Evolutionary conservation across 2,797 vertebrate species (phyloP).

Genomic region (Cirrhinus molitorella): DNA sequence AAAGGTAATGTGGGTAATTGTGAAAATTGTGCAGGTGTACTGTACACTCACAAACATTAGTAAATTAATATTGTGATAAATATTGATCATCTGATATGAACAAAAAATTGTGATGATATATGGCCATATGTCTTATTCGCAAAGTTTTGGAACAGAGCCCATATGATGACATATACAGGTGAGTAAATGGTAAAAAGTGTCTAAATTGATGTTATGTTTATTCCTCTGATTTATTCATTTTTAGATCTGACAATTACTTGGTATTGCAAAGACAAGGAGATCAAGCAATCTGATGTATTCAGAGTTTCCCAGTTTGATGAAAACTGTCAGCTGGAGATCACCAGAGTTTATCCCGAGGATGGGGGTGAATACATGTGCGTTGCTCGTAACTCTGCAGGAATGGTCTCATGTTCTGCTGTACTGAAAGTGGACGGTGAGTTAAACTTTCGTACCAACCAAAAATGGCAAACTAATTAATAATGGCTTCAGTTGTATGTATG

Average conservation of each 20-base stretch:
- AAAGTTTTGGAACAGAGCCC: neutral
- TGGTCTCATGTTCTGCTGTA: conserved; percentile 89
- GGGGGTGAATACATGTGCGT: conserved; percentile 91
- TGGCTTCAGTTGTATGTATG: neutral
- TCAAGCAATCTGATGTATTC: conserved; percentile 94
- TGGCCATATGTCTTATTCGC: neutral
- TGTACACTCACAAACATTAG: too few species aligned
- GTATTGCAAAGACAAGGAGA: conserved; percentile 93
- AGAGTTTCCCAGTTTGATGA: conserved; percentile 97
- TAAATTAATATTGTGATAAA: too few species aligned
- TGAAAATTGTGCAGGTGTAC: too few species aligned
- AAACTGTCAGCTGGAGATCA: conserved; percentile 93
- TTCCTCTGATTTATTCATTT: conserved; percentile 14
- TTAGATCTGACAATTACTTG: conserved; percentile 92
- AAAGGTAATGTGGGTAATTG: too few species aligned
- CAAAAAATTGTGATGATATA: too few species aligned
- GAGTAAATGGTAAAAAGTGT: neutral
- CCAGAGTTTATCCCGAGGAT: conserved; percentile 92
- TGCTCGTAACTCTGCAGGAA: conserved; percentile 88
- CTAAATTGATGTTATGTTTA: conserved; percentile 4
- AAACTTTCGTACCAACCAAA: neutral
- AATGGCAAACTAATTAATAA: neutral
- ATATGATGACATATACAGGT: neutral
- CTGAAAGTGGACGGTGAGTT: conserved; percentile 89
- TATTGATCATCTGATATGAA: too few species aligned